Evolutionary conservation across 2,797 vertebrate genomes (phyloP), one percentile per base, ranked within the genome.

Genomic region (Monodelphis domestica): DNA sequence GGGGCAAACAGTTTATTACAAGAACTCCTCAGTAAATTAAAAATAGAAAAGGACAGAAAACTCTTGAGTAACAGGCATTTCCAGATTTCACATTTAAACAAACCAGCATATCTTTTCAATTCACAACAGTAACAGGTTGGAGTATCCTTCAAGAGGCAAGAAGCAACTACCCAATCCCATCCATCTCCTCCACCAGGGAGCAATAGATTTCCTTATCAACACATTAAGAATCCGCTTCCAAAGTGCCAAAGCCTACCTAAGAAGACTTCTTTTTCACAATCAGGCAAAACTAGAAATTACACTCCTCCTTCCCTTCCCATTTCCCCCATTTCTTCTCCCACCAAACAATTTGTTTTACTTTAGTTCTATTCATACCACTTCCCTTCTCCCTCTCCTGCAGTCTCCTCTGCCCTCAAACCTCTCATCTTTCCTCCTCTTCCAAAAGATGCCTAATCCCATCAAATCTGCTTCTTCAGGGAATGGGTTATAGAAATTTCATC

Each of bases 11-110:
- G 54, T 88, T 87, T 88, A 5, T 17, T 33, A 15, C 70, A 24
- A 50, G 70, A 84, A 84, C 38, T 50, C 54, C 84, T 59, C 78
- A 1, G 53, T 3, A 54, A 84, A 50, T 45, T 84, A 50, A 51
- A 91, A 63, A 87, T 0, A 57, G 53, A 53, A 95, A 93, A 95
- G 30, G 70, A 55, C 87, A 50, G 59, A 55, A 54, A 53, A 93
- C 54, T 91, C 89, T 70, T 91, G 91, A 33, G 54, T 92, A 28
- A 87, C 92, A 92, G 91, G 91, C 54, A 51, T 29, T 95, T 89
- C 70, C 96, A 97, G 92, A 97, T 97, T 96, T 93, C 95, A 94
- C 59, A 95, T 91, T 53, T 78, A 87, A n/a, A 84, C 93, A 92
- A 94, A 94, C 70, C 28, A 84, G 70, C 2, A 45, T 21, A 84